Evolutionary conservation across 2,113 vertebrate genomes (phyloP).

Genomic region (Gambusia holbrooki): DNA sequence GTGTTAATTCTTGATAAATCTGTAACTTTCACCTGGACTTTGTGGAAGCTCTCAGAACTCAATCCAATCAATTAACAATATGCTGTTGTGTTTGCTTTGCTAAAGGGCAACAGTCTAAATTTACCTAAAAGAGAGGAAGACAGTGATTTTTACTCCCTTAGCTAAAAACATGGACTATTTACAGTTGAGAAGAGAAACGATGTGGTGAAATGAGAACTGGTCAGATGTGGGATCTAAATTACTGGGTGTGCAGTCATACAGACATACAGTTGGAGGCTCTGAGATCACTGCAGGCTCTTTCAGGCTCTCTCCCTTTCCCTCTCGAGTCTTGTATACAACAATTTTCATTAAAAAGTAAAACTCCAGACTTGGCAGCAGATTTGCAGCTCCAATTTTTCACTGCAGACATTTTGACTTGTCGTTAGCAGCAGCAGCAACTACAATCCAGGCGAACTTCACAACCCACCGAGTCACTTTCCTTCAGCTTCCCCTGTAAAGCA

Average conservation of each 20-base stretch:
- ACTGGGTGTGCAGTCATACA: conserved; percentile 22
- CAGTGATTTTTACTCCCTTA: neutral
- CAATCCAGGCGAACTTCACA: conserved; percentile 1
- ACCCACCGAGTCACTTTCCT: neutral
- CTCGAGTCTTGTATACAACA: conserved; percentile 17
- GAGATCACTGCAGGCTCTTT: conserved; percentile 12
- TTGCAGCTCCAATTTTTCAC: conserved; percentile 8
- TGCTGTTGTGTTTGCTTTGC: neutral
- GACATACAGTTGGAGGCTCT: neutral
- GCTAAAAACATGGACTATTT: neutral
- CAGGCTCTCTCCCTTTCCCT: neutral
- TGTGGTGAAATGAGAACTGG: neutral
- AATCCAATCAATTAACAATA: neutral
- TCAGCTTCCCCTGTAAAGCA: neutral
- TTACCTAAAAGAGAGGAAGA: neutral
- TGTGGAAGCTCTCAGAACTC: neutral
- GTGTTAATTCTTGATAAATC: neutral
- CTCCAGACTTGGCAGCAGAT: conserved; percentile 15
- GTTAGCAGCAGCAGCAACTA: neutral
- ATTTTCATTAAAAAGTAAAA: conserved; percentile 21
- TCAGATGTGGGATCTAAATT: conserved; percentile 19
- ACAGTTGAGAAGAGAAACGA: neutral
- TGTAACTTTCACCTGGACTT: neutral
- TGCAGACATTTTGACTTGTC: conserved; percentile 10
- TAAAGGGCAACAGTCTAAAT: neutral